Evolutionary conservation across 1,140 invertebrate species (phyloP).

Genomic region (Pogonognathellus flavescens): DNA sequence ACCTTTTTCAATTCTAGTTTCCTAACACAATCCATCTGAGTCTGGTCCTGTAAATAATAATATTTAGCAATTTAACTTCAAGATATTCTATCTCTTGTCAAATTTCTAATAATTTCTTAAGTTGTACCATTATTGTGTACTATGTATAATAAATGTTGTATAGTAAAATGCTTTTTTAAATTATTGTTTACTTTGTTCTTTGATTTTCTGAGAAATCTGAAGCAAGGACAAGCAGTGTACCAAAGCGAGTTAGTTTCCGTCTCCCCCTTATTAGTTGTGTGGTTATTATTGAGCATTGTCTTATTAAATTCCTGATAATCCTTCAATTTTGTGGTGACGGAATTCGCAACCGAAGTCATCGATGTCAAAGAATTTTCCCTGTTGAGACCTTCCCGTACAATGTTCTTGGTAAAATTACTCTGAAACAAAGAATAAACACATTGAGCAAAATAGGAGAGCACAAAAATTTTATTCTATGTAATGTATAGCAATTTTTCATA

Average conservation of each 20-base stretch:
- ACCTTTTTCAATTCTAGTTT: not conserved
- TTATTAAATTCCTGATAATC: not conserved
- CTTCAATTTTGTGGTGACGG: not conserved
- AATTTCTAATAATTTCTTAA: not conserved
- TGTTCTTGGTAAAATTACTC: slow-evolving; percentile 7
- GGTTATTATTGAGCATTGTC: slow-evolving; percentile 9
- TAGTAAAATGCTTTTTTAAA: too few species aligned
- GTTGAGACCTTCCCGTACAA: not conserved
- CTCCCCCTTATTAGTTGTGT: not conserved
- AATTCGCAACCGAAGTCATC: not conserved
- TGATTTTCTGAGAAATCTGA: not conserved
- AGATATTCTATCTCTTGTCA: too few species aligned
- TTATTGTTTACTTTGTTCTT: slow-evolving; percentile 4
- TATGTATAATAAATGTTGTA: too few species aligned
- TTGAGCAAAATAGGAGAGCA: too few species aligned
- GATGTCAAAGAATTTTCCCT: not conserved
- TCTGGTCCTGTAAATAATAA: not conserved
- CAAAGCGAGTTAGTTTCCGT: not conserved
- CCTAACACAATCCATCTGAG: not conserved
- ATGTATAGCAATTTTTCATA: too few species aligned
- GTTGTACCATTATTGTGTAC: too few species aligned
- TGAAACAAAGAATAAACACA: not conserved
- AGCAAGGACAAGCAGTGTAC: not conserved
- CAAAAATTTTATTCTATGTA: too few species aligned
- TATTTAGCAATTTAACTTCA: too few species aligned